A percentile compares a stretch with the other conserved stretches of the same genome.
Conservation (phyloP, 2,797 vertebrate species). For the Poeciliopsis turneri region DNA sequence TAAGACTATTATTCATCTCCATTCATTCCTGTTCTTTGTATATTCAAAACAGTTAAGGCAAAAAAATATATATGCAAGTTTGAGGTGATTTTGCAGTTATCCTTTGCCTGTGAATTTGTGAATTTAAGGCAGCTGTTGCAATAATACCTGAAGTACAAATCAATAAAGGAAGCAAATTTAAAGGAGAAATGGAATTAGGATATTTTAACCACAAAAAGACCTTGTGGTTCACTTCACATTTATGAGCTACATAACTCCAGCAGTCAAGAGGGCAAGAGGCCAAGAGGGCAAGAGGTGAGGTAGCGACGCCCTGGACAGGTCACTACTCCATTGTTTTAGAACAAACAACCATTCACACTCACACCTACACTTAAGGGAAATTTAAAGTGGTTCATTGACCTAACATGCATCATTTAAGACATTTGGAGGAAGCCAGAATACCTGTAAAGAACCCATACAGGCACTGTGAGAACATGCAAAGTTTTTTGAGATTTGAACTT, state of each 20-base stretch:
- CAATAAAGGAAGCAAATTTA: constrained; percentile 33
- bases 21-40: constrained; percentile 6
- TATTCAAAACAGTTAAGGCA: neutral
- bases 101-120: constrained; percentile 34
- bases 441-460: neutral
- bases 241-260: neutral
- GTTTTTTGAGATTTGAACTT: neutral
- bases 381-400: neutral
- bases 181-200: constrained; percentile 36
- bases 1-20: constrained; percentile 70
- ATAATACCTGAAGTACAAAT: constrained; percentile 50
- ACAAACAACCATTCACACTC: neutral
- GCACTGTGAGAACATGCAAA: neutral
- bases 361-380: neutral
- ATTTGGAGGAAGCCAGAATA: neutral
- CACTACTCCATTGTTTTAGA: neutral
- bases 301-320: neutral
- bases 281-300: neutral
- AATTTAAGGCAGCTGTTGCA: constrained; percentile 44
- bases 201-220: neutral
- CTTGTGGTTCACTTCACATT: neutral
- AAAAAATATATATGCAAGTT: neutral
- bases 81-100: constrained; percentile 33
- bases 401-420: neutral
- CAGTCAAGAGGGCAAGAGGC: neutral